Evolutionary conservation across 2,113 vertebrate genomes (phyloP), one percentile per base, ranked within the genome.

Genomic region (Esox niger): DNA sequence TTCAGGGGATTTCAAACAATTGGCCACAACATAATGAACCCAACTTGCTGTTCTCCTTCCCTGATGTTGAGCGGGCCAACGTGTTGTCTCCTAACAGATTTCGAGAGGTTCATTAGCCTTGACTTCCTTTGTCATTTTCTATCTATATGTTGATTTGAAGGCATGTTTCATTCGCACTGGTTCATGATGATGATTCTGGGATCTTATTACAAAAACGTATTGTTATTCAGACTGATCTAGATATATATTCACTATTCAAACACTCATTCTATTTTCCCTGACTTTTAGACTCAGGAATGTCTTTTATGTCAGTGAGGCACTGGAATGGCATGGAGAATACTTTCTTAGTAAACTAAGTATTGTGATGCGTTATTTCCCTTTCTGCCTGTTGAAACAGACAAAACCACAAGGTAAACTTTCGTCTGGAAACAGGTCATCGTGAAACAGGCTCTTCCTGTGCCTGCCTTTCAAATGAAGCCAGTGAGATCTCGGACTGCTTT

Each of bases 1-100:
- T 66, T 17, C 30, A 6, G n/a, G 6, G 49, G 65, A 69, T 71
- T 55, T 70, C 58, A 31, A 55, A 35, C 31, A 15, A 32, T 6
- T 20, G 23, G 13, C 33, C 25, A 43, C 25, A 3, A 27, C 1
- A 21, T 30, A 38, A 58, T 58, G 20, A 46, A 38, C 58, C 35
- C 2, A 35, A 32, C 60, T 70, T 27, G 23, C 33, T 29, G 4
- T 23, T 55, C 13, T 43, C 38, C 38, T 43, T 43, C 6, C 20
- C 26, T 13, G 17, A 4, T 25, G 29, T 11, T 21, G 47, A 33
- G 31, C 2, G n/a, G 32, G 21, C 20, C 62, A 47, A 47, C 30
- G 49, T 32, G 17, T 29, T 33, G 64, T 26, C 49, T 47, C 11
- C 6, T 13, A 17, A 64, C 5, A 8, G 35, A 66, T 2, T 55